phyloP scores from a whole-genome alignment of 2,797 vertebrate genomes.

The Antennarius maculatus region DNA sequence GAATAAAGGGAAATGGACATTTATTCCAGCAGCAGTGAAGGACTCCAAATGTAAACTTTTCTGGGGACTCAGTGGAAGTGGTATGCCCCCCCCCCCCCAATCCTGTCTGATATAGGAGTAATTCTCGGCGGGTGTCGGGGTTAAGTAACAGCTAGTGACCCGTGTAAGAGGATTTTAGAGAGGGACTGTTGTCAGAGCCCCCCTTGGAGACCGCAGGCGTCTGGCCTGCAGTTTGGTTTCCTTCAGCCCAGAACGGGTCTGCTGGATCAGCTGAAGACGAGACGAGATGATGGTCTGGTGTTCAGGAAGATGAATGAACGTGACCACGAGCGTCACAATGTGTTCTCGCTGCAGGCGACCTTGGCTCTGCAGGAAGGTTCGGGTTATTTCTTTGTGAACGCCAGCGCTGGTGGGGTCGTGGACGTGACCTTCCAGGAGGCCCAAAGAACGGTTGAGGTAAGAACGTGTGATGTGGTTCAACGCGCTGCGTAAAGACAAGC shows the following conservation, averaged over 20 bases:
- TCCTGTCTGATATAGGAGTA: conserved; percentile 27
- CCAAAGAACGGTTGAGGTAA: conserved; percentile 84
- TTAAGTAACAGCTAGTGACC: conserved; percentile 55
- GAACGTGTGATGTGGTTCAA: conserved; percentile 13
- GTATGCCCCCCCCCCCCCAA: conserved; percentile 7
- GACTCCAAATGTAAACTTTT: neutral
- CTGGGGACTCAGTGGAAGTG: neutral
- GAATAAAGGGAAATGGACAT: neutral
- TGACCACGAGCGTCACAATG: neutral
- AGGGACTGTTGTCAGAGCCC: conserved; percentile 27
- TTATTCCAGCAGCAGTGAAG: conserved; percentile 1
- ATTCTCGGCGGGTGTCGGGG: conserved; percentile 24
- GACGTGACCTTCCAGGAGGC: conserved; percentile 85
- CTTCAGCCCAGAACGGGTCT: neutral
- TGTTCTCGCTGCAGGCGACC: conserved; percentile 79
- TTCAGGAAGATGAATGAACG: too few species aligned
- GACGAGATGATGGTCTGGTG: too few species aligned
- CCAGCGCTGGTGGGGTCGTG: conserved; percentile 81
- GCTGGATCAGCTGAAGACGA: too few species aligned
- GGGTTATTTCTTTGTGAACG: conserved; percentile 93
- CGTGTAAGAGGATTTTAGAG: conserved; percentile 50
- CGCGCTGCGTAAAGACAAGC: neutral
- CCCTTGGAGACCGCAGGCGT: conserved; percentile 28
- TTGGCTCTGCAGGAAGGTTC: conserved; percentile 89
- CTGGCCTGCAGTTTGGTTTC: conserved; percentile 1